phyloP scores from a whole-genome alignment of 2,797 vertebrate genomes.

The Siniperca scherzeri region DNA sequence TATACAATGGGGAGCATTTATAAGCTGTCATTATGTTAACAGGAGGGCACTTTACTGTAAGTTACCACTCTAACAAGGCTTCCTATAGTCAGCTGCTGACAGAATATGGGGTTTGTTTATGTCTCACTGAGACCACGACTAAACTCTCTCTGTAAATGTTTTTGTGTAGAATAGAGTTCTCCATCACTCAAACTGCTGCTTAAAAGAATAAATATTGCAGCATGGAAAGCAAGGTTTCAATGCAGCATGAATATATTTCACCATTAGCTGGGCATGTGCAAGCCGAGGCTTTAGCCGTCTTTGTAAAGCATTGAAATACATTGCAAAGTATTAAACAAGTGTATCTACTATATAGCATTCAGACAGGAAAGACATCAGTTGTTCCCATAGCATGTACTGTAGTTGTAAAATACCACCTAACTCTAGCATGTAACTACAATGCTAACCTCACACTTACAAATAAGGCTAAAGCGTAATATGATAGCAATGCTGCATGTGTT shows the following conservation, averaged over 20 bases:
- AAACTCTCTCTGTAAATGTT: slow-evolving; percentile 77
- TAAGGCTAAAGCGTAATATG: slow-evolving; percentile 54
- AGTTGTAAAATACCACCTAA: slow-evolving; percentile 62
- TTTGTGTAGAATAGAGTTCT: slow-evolving; percentile 56
- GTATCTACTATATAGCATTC: slow-evolving; percentile 55
- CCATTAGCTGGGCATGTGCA: slow-evolving; percentile 76
- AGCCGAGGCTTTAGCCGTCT: slow-evolving; percentile 61
- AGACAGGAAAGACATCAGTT: slow-evolving; percentile 67
- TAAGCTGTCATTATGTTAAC: slow-evolving; percentile 8
- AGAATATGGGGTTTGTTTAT: slow-evolving; percentile 7
- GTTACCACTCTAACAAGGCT: slow-evolving; percentile 6
- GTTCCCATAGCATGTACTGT: slow-evolving; percentile 75
- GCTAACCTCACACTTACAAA: slow-evolving; percentile 65
- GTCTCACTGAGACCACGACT: slow-evolving; percentile 32
- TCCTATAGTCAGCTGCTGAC: slow-evolving; percentile 13
- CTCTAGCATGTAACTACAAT: slow-evolving; percentile 78
- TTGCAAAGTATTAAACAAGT: slow-evolving; percentile 57
- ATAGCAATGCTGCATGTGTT: slow-evolving; percentile 83
- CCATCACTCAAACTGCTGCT: slow-evolving; percentile 63
- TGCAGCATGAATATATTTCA: slow-evolving; percentile 82
- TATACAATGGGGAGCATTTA: not conserved
- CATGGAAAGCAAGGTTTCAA: slow-evolving; percentile 84
- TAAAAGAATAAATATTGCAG: slow-evolving; percentile 59
- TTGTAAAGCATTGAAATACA: slow-evolving; percentile 78
- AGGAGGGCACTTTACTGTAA: not conserved